Evolutionary conservation across 1,140 invertebrate species (phyloP), one percentile per base, ranked within the genome.

Genomic region (Musca vetustissima): DNA sequence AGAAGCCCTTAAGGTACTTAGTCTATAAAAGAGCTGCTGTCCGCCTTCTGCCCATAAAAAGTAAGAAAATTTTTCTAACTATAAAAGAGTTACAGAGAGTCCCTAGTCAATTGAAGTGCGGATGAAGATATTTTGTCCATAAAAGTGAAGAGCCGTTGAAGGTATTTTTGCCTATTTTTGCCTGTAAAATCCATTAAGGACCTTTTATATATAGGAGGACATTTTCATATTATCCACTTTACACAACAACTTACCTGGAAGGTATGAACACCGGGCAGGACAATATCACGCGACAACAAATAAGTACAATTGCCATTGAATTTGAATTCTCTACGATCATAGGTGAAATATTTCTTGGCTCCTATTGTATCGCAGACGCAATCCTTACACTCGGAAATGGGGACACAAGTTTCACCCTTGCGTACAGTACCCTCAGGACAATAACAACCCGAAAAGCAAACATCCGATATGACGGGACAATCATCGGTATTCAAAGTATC

Each of bases 391-490:
- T 89, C 88, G 0, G 85, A 83, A 0, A 92, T 89, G 55, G 86
- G 84, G 1, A 94, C 85, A 73, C 93, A 94, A 6, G 83, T 79
- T 8, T 91, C 86, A 8, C 86, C 89, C 73, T 89, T 87, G 1
- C 90, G 84, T 0, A 94, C 89, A 21, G 86, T 86, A 53, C 92
- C 92, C 52, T 91, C 88, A 1, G 92, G 92, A 76, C 93, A 94
- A 80, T 92, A 94, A 80, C 93, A 95, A 43, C 93, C 93, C 1
- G 91, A 86, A 77, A 92, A 91, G 77, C 93, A 94, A 14, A 87
- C 84, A 13, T 88, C 87, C 0, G 87, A 83, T 49, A 88, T 83
- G 22, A 83, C 71, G 0, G 90, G 87, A 74, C 92, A 93, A 64
- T 88, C 84, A 8, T 84, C 80, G 36, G 86, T 81, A 47, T 85